Percentiles rank a stretch among this genome's conserved stretches.
Conservation (phyloP, 2,888 invertebrate genomes). For the Aphodius granarius region DNA sequence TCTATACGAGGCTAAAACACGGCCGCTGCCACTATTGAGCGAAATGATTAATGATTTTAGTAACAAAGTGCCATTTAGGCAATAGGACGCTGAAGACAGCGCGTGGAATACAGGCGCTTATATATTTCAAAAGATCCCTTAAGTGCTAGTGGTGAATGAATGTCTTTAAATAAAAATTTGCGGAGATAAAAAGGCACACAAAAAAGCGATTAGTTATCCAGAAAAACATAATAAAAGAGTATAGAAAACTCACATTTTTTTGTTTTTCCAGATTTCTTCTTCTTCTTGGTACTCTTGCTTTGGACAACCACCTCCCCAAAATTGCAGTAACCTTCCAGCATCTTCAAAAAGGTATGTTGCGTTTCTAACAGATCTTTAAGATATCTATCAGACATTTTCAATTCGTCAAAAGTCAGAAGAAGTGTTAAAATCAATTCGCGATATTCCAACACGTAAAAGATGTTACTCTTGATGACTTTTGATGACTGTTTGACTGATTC, state of each 20-base stretch:
- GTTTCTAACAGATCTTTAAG: constrained; percentile 88
- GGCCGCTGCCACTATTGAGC: not conserved
- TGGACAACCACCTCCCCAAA: constrained; percentile 72
- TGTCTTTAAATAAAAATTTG: not conserved
- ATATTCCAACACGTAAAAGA: constrained; percentile 93
- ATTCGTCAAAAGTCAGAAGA: constrained; percentile 80
- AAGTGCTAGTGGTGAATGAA: not conserved
- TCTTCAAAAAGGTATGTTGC: constrained; percentile 86
- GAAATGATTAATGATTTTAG: not conserved
- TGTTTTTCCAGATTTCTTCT: constrained; percentile 53
- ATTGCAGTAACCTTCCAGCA: constrained; percentile 77
- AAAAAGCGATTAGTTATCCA: not conserved
- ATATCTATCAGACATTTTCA: constrained; percentile 82
- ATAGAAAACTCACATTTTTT: not conserved
- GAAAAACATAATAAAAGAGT: not conserved
- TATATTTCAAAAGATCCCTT: not conserved
- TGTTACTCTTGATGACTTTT: constrained; percentile 84
- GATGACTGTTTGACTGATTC: constrained; percentile 74
- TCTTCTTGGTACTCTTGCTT: constrained; percentile 58
- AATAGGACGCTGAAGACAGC: not conserved
- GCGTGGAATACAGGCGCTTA: not conserved
- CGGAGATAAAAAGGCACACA: no score
- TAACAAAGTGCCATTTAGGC: not conserved
- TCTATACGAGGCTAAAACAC: not conserved
- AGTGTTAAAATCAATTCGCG: constrained; percentile 84